phyloP scores from a whole-genome alignment of 2,888 invertebrate genomes.

The Coleophora deauratella region DNA sequence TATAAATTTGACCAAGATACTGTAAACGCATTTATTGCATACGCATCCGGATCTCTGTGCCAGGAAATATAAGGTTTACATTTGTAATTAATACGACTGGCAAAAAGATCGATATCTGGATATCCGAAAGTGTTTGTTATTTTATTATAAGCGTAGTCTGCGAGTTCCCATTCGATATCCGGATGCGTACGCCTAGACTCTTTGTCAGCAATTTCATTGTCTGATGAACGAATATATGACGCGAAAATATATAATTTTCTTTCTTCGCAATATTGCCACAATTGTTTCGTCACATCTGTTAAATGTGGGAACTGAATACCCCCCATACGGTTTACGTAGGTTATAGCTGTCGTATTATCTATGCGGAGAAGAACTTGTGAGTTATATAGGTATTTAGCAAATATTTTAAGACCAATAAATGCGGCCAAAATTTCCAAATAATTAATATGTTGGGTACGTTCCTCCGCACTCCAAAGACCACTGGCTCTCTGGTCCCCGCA shows the following conservation, averaged over 20 bases:
- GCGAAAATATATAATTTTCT: conserved; percentile 1
- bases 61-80: background rate
- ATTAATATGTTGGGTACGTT: conserved; percentile 13
- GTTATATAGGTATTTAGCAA: conserved; percentile 13
- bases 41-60: background rate
- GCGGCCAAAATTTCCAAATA: conserved; percentile 19
- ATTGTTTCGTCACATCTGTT: background rate
- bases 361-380: background rate
- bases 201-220: conserved; percentile 4
- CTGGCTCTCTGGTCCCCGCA: conserved; percentile 11
- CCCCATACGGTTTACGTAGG: conserved; percentile 19
- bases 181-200: conserved; percentile 4
- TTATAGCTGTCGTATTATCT: conserved; percentile 19
- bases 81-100: conserved; percentile 2
- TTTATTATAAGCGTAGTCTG: background rate
- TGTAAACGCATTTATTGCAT: background rate
- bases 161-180: conserved; percentile 1
- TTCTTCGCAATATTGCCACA: conserved; percentile 4
- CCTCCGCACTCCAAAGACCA: conserved; percentile 10
- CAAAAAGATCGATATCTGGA: background rate
- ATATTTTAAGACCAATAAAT: conserved; percentile 19
- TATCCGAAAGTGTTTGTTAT: background rate
- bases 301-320: conserved; percentile 6
- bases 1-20: background rate
- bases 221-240: conserved; percentile 4